Evolutionary conservation across 2,113 vertebrate species (phyloP).

Genomic region (Probosciger aterrimus): DNA sequence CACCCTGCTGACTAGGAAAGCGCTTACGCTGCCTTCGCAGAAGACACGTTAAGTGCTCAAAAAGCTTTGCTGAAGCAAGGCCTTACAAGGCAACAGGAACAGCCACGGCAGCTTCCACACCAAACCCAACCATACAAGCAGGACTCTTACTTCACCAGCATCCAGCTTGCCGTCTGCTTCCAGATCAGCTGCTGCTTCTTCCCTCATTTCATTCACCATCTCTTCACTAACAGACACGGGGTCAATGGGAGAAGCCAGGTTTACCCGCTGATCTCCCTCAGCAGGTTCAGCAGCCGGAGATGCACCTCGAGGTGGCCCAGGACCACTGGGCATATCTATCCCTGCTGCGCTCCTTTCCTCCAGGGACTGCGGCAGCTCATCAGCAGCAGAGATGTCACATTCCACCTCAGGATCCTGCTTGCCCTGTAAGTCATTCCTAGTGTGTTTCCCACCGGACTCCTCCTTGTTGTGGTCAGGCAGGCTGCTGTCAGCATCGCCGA

Average conservation of each 20-base stretch:
- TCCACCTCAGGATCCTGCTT: background rate
- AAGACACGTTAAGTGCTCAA: rapidly evolving
- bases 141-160: constrained; percentile 45
- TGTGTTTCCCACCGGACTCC: background rate
- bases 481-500: background rate
- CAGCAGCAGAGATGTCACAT: background rate
- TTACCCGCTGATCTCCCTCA: background rate
- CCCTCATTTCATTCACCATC: background rate
- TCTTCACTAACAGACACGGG: background rate
- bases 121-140: background rate
- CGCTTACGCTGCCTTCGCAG: background rate
- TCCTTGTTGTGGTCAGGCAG: background rate
- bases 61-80: background rate
- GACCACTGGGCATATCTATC: background rate
- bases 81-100: background rate
- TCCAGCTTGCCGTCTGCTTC: background rate
- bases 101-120: background rate
- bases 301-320: background rate
- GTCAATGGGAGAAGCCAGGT: background rate
- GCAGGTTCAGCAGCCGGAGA: background rate
- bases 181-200: constrained; percentile 5
- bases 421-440: background rate
- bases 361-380: background rate
- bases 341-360: background rate
- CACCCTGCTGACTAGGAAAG: background rate